Evolutionary conservation across 2,113 vertebrate genomes (phyloP).

Genomic region (Pavo muticus): DNA sequence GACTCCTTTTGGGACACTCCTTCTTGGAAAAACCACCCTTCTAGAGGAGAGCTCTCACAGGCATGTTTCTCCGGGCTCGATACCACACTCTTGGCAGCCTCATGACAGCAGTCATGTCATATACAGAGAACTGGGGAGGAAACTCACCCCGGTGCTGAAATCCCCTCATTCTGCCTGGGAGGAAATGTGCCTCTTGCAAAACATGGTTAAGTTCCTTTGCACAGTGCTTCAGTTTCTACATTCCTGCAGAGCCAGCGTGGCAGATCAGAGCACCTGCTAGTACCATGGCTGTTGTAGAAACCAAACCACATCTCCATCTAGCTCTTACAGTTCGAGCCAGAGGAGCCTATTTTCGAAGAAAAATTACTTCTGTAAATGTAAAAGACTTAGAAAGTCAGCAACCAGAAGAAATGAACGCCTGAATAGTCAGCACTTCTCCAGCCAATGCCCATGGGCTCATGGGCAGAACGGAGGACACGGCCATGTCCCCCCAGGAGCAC

Average conservation of each 20-base stretch:
- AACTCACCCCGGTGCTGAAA: not conserved
- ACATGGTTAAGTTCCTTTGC: not conserved
- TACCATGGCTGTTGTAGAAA: not conserved
- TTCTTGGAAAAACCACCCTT: not conserved
- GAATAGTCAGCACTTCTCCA: not conserved
- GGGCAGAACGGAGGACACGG: not conserved
- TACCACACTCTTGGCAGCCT: not conserved
- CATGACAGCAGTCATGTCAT: not conserved
- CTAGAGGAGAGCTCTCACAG: not conserved
- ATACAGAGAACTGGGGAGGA: not conserved
- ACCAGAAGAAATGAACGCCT: not conserved
- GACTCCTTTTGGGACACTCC: not conserved
- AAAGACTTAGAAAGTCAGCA: not conserved
- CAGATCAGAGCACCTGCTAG: not conserved
- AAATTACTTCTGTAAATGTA: not conserved
- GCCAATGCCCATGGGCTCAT: not conserved
- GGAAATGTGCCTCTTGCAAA: not conserved
- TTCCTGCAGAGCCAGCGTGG: not conserved
- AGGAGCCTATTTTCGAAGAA: not conserved
- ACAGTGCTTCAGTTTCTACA: not conserved
- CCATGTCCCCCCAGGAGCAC: not conserved
- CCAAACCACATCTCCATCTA: not conserved
- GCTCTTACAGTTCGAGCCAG: not conserved
- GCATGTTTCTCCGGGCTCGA: not conserved
- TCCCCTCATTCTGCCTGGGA: not conserved